phyloP scores from a whole-genome alignment of 2,888 invertebrate species.

The Suillia variegata region DNA sequence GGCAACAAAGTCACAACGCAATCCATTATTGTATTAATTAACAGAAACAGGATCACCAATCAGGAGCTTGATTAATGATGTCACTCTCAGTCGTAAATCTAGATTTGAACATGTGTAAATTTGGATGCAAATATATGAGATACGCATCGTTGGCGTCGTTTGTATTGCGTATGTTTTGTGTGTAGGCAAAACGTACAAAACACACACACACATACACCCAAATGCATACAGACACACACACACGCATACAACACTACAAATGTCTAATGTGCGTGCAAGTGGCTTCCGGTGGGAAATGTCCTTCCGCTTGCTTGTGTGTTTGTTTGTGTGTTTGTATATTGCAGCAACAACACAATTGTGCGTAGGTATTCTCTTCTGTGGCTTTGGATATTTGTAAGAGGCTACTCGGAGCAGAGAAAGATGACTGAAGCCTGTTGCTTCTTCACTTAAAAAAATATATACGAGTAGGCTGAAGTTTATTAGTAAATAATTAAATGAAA shows the following conservation, averaged over 20 bases:
- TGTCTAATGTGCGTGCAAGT: slow-evolving; percentile 1
- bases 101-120: slow-evolving; percentile 58
- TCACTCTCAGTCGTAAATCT: slow-evolving; percentile 61
- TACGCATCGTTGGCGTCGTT: slow-evolving; percentile 25
- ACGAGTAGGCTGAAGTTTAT: too few species aligned
- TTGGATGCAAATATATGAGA: slow-evolving; percentile 49
- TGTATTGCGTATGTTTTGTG: slow-evolving; percentile 22
- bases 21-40: slow-evolving; percentile 63
- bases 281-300: not conserved
- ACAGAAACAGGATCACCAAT: slow-evolving; percentile 63
- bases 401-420: too few species aligned
- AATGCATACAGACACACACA: slow-evolving; percentile 11
- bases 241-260: not conserved
- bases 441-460: not conserved
- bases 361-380: too few species aligned
- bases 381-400: too few species aligned
- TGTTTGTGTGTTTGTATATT: too few species aligned
- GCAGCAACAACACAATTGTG: not conserved
- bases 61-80: slow-evolving; percentile 62
- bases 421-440: slow-evolving; percentile 2
- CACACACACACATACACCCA: slow-evolving; percentile 10
- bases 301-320: slow-evolving; percentile 1
- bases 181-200: too few species aligned
- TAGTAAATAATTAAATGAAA: too few species aligned
- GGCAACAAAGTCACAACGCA: slow-evolving; percentile 35